Base-by-base conservation (phyloP, 1,140 invertebrate species). In the Tetranychus cinnabarinus region DNA sequence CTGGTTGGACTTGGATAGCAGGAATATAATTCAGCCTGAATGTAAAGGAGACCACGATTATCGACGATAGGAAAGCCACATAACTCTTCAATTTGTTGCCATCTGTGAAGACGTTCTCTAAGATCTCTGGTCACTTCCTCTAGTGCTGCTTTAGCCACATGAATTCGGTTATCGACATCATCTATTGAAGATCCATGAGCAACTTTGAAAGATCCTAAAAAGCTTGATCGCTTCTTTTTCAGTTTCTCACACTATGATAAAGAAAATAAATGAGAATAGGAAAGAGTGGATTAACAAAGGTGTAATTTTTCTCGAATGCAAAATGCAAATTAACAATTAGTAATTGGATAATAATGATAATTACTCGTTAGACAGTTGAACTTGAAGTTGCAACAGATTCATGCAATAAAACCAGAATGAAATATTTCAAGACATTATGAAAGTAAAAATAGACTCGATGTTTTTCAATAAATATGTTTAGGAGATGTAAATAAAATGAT, bases 111-210 rank as follows among this genome's bases (percentile, higher is more conserved):
- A 66, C 88, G 77, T 72, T 96, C 89, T 71, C 84, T 80, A 58
- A 93, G 71, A 68, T 92, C 88, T 65, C 82, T 82, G 6, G 87
- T 92, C 3, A 95, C 87, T 75, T 95, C 89, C 64, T 87, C 88
- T 61, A 96, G 73, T 1, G 87, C 79, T 67, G 70, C 77, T 77
- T 77, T 81, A 1, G 89, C 88, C 72, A 90, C 84, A 0, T 92
- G 81, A 66, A 95, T 93, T 50, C 84, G 86, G 58, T 85, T 78
- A 69, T 93, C 89, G 1, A 93, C 86, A 69, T 92, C 88, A 72
- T 95, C 88, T 63, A 93, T 88, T 2, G 87, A 84, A 67, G 87
- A 88, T 37, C 88, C 88, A 72, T 93, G 89, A 0, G 89, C 93
- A 1, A 90, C 89, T 23, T 91, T 85, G 70, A 93, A 89, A 15